Evolutionary conservation across 1,140 invertebrate genomes (phyloP).

Genomic region (Latrodectus geometricus): DNA sequence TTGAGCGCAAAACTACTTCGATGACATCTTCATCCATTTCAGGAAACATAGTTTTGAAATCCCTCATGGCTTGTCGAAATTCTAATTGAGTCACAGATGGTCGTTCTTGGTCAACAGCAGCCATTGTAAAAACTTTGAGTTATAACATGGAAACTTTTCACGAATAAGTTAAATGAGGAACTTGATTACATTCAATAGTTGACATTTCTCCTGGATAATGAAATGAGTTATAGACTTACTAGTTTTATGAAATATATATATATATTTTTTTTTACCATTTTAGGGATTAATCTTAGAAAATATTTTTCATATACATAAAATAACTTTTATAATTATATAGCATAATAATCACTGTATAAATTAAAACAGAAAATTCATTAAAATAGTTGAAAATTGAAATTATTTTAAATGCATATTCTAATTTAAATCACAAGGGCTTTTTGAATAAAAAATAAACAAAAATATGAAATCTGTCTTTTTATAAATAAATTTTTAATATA

Average conservation of each 20-base stretch:
- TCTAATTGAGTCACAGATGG: constrained; percentile 76
- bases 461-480: too few relatives aligned
- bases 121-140: not conserved
- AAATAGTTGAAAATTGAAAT: too few relatives aligned
- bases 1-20: constrained; percentile 74
- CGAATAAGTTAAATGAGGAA: not conserved
- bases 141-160: not conserved
- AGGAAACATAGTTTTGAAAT: constrained; percentile 93
- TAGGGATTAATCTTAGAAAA: not conserved
- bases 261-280: not conserved
- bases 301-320: not conserved
- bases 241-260: not conserved
- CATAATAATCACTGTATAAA: too few relatives aligned
- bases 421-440: too few relatives aligned
- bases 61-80: constrained; percentile 87
- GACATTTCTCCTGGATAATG: not conserved
- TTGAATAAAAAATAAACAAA: too few relatives aligned
- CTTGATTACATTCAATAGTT: not conserved
- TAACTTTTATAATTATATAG: too few relatives aligned
- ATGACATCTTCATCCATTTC: constrained; percentile 92
- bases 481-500: too few relatives aligned
- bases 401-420: too few relatives aligned
- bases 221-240: not conserved
- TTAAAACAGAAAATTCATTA: too few relatives aligned
- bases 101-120: constrained; percentile 43